These are phyloP conservation scores for Operophtera brumata DNA, from an alignment of 2,888 invertebrate genomes.

Conservation along the genomic window DNA sequence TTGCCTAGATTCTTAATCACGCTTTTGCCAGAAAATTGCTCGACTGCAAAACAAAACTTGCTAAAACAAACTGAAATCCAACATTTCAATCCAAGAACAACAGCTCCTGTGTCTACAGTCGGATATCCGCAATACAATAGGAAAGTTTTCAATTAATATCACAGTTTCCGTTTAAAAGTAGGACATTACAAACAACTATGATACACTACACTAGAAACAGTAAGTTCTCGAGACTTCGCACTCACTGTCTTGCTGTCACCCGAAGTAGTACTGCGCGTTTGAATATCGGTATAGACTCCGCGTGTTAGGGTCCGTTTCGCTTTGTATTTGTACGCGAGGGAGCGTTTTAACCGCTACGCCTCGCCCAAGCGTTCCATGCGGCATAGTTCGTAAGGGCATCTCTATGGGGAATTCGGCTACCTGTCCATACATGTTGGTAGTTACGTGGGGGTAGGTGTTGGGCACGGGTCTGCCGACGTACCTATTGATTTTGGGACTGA, in stretches of 20 bases:
- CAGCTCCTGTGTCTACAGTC: slow-evolving; percentile 56
- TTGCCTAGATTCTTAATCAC: neutral
- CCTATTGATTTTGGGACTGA: slow-evolving; percentile 75
- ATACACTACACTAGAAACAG: slow-evolving; percentile 79
- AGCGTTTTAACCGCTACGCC: slow-evolving; percentile 74
- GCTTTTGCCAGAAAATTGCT: slow-evolving; percentile 1
- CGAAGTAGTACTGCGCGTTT: slow-evolving; percentile 86
- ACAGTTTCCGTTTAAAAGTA: slow-evolving; percentile 78
- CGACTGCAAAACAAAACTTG: slow-evolving; percentile 1
- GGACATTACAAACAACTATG: slow-evolving; percentile 64
- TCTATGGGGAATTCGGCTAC: slow-evolving; percentile 76
- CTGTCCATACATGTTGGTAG: slow-evolving; percentile 78
- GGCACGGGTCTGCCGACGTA: slow-evolving; percentile 74
- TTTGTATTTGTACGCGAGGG: slow-evolving; percentile 70
- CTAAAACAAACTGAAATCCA: slow-evolving; percentile 7
- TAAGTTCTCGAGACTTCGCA: slow-evolving; percentile 80
- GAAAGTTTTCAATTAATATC: slow-evolving; percentile 78
- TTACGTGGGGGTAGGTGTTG: slow-evolving; percentile 75
- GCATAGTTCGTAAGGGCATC: slow-evolving; percentile 76
- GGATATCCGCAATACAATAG: slow-evolving; percentile 63
- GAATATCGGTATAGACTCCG: slow-evolving; percentile 84
- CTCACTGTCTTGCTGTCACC: slow-evolving; percentile 85
- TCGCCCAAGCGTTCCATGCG: slow-evolving; percentile 71
- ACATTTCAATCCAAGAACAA: slow-evolving; percentile 19
- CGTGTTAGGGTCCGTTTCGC: slow-evolving; percentile 78